Evolutionary conservation across 2,888 invertebrate genomes (phyloP), one percentile per base, ranked within the genome.

Genomic region (Formica aserva): DNA sequence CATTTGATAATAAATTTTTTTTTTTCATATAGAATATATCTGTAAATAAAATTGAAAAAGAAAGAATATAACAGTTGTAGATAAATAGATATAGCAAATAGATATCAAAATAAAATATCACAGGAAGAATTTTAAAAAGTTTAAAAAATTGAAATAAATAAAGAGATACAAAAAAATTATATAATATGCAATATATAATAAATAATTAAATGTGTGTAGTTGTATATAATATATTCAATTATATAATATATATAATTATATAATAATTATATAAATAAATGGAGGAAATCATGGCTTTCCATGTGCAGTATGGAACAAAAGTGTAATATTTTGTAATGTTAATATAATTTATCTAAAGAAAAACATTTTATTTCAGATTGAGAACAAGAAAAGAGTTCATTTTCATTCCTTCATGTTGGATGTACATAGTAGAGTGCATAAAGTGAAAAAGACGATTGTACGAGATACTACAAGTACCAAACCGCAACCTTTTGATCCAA

Each of bases 391-490:
- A 67, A 96, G 99, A 87, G 98, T 99, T 2, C 99, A 99, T 95
- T 99, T 99, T 94, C 98, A 99, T 94, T 97, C 98, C 60, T 99
- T 99, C 94, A 99, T 99, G 99, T 96, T 98, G 65, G 98, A 98
- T 94, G 98, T 99, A 13, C 99, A 99, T 95, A 96, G 96, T 84
- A 97, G 97, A 92, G 98, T 99, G 92, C 99, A 99, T 93, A 97
- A 97, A 87, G 96, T 98, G 1, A 99, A 99, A 95, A 96, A 96
- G 91, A 95, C 95, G 32, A 94, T 96, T n/a, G 94, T 94, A 9
- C 95, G 95, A 45, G 95, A 96, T 85, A 93, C 94, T 76, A 95
- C 95, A 83, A 95, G 95, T 38, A 95, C 96, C 18, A 97, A 97
- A 91, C 95, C 96, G 0, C 95, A 96, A 90, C 96, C 97, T 0